These are phyloP conservation scores for Lateolabrax maculatus DNA, from an alignment of 2,797 vertebrate species.

Conservation along the genomic window DNA sequence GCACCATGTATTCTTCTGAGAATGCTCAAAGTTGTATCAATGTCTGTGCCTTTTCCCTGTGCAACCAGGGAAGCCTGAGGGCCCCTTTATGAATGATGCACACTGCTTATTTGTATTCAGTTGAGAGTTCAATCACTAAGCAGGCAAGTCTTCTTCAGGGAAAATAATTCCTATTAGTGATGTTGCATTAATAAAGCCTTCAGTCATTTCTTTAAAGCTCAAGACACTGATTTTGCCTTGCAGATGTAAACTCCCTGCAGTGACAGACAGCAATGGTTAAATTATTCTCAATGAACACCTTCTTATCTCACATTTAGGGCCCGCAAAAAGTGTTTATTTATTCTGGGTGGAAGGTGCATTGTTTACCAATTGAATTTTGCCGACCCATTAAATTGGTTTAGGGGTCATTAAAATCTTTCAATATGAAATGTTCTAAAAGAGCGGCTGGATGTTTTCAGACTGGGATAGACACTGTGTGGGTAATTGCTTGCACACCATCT, in stretches of 20 bases:
- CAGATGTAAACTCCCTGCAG: conserved; percentile 58
- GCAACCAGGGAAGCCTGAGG: conserved; percentile 53
- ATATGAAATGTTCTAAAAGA: conserved; percentile 41
- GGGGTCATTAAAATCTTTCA: conserved; percentile 50
- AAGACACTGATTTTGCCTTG: conserved; percentile 57
- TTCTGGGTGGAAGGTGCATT: conserved; percentile 10
- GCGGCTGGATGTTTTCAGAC: conserved; percentile 34
- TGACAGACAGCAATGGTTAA: conserved; percentile 61
- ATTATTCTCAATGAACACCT: conserved; percentile 68
- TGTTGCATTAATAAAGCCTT: conserved; percentile 74
- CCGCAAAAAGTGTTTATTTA: conserved; percentile 27
- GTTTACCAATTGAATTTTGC: conserved; percentile 42
- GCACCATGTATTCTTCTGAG: conserved; percentile 53
- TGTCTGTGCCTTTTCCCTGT: conserved; percentile 48
- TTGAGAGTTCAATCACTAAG: conserved; percentile 60
- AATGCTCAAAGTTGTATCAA: conserved; percentile 45
- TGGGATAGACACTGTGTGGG: conserved; percentile 26
- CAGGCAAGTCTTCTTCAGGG: conserved; percentile 59
- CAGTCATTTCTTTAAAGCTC: conserved; percentile 74
- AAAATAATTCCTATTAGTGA: conserved; percentile 74
- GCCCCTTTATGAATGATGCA: conserved; percentile 52
- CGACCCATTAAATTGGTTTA: conserved; percentile 46
- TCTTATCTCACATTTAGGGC: conserved; percentile 54
- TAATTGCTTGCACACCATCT: conserved; percentile 42
- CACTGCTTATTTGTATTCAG: conserved; percentile 63